Evolutionary conservation across 2,888 invertebrate genomes (phyloP).

Genomic region (Dascillus cervinus): DNA sequence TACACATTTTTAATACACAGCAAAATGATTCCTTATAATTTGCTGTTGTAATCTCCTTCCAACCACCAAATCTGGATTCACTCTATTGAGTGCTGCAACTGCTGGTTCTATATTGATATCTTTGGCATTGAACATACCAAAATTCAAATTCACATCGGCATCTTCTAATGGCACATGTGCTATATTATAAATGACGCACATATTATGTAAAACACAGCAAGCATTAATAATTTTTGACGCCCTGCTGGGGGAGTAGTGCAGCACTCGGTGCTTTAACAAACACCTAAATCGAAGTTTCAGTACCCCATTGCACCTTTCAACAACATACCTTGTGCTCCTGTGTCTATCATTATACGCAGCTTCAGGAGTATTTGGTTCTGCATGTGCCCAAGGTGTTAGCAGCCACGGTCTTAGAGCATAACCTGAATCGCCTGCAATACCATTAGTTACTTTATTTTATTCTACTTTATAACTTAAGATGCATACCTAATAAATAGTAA

Average conservation of each 20-base stretch:
- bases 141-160: slow-evolving; percentile 5
- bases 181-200: slow-evolving; percentile 15
- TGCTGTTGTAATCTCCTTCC: no score
- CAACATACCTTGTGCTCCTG: slow-evolving; percentile 7
- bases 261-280: slow-evolving; percentile 15
- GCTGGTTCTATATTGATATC: no score
- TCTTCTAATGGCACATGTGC: slow-evolving; percentile 1
- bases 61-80: no score
- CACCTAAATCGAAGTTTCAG: slow-evolving; percentile 19
- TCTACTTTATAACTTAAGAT: no score
- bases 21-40: no score
- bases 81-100: no score
- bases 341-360: slow-evolving; percentile 13
- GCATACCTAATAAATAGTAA: slow-evolving; percentile 6
- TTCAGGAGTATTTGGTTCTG: slow-evolving; percentile 8
- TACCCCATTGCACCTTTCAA: slow-evolving; percentile 18
- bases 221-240: slow-evolving; percentile 17
- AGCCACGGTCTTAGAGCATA: slow-evolving; percentile 16
- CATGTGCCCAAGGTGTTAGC: slow-evolving; percentile 10
- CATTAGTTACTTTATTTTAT: no score
- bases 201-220: slow-evolving; percentile 19
- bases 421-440: slow-evolving; percentile 16
- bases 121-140: no score
- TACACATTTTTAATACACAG: no score
- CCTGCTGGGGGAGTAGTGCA: slow-evolving; percentile 17